These are phyloP conservation scores for Priocnemis perturbator DNA, from an alignment of 2,888 invertebrate species.

Conservation along the genomic window DNA sequence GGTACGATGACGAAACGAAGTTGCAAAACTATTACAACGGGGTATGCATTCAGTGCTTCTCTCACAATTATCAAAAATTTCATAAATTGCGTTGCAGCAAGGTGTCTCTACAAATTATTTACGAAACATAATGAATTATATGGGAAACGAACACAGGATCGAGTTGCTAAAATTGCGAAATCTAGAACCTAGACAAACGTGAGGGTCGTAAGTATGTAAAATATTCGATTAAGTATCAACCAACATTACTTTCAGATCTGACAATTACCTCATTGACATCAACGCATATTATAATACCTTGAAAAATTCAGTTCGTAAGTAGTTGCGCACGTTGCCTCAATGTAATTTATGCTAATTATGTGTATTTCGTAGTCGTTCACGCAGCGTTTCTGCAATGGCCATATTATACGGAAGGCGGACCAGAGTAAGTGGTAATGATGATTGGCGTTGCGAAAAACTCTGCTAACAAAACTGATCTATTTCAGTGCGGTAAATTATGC, in stretches of 20 bases:
- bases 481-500: slow-evolving; percentile 1
- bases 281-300: not conserved
- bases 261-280: not conserved
- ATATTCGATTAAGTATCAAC: not conserved
- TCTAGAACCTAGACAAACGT: too few species aligned
- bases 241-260: not conserved
- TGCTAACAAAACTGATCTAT: too few species aligned
- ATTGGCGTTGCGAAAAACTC: too few species aligned
- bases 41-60: not conserved
- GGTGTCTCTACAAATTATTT: not conserved
- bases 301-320: not conserved
- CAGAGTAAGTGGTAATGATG: not conserved
- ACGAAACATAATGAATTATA: not conserved
- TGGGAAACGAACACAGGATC: slow-evolving; percentile 1
- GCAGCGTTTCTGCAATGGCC: not conserved
- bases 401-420: not conserved
- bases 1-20: not conserved
- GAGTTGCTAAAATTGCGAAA: too few species aligned
- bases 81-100: not conserved
- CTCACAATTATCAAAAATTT: not conserved
- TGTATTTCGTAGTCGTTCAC: not conserved
- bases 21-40: not conserved
- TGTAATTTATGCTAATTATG: not conserved
- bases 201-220: not conserved
- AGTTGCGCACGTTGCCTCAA: not conserved